Conservation (phyloP, 2,888 invertebrate species). For the Opisthograptis luteolata region DNA sequence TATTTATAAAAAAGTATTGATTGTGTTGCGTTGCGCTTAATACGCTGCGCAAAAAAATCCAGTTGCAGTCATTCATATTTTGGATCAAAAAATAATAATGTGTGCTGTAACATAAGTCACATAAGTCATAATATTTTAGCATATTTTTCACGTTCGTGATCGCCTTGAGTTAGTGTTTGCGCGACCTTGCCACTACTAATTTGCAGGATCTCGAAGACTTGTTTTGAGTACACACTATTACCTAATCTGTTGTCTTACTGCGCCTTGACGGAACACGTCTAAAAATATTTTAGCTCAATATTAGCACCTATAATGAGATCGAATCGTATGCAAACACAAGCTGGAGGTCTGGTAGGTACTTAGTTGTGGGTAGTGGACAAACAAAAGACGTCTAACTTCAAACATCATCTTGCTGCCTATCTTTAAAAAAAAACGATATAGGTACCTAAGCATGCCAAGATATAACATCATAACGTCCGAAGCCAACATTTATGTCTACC, state of each 20-base stretch:
- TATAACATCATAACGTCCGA: not conserved
- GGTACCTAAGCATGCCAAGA: too few species aligned
- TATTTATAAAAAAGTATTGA: too few species aligned
- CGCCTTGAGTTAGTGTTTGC: slow-evolving; percentile 30
- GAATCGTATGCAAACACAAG: slow-evolving; percentile 46
- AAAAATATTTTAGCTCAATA: slow-evolving; percentile 38
- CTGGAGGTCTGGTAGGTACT: not conserved
- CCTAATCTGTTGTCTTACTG: slow-evolving; percentile 14
- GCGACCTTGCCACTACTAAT: slow-evolving; percentile 40
- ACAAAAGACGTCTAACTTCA: slow-evolving; percentile 3
- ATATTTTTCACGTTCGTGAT: slow-evolving; percentile 24
- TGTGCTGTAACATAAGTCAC: slow-evolving; percentile 2
- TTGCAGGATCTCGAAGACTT: slow-evolving; percentile 32
- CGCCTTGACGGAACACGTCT: not conserved
- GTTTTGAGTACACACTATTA: slow-evolving; percentile 7
- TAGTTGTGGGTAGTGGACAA: too few species aligned
- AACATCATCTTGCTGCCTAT: not conserved
- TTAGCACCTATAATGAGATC: slow-evolving; percentile 50
- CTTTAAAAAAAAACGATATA: too few species aligned
- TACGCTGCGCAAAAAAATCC: too few species aligned
- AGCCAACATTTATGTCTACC: too few species aligned
- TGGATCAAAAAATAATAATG: slow-evolving; percentile 6
- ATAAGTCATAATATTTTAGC: slow-evolving; percentile 31
- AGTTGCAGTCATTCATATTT: not conserved
- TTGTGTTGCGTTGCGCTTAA: too few species aligned